Conservation (phyloP, 2,797 vertebrate species). For the Microctenopoma lineatum region DNA sequence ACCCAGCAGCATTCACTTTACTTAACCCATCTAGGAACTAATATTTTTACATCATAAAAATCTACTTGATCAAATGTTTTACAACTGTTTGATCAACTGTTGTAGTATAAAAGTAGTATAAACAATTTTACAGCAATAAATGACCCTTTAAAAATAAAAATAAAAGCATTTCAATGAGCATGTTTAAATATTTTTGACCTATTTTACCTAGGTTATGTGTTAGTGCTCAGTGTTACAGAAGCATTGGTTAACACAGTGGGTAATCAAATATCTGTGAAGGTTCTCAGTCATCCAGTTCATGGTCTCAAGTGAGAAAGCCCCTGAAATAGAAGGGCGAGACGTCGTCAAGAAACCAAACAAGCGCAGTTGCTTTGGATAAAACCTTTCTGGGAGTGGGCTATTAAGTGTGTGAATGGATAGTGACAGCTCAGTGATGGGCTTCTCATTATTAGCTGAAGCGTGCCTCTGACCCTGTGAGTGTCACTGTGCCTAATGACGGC, state of each 20-base stretch:
- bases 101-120: too few relatives aligned
- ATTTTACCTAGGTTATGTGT: constrained; percentile 20
- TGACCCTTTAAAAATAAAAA: constrained; percentile 1
- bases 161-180: background rate
- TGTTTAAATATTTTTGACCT: background rate
- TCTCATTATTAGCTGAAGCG: constrained; percentile 60
- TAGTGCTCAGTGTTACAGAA: constrained; percentile 25
- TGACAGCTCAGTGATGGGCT: constrained; percentile 70
- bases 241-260: constrained; percentile 29
- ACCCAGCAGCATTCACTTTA: too few relatives aligned
- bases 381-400: background rate
- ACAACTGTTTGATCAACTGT: too few relatives aligned
- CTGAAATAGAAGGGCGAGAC: too few relatives aligned
- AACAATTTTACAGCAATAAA: background rate
- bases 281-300: too few relatives aligned
- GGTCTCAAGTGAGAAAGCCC: too few relatives aligned
- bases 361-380: too few relatives aligned
- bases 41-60: too few relatives aligned
- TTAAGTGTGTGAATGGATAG: constrained; percentile 58
- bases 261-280: constrained; percentile 31
- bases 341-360: too few relatives aligned
- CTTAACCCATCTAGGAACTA: too few relatives aligned
- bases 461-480: constrained; percentile 64
- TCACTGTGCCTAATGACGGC: constrained; percentile 61
- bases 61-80: too few relatives aligned